phyloP scores from a whole-genome alignment of 1,140 invertebrate genomes.

The Drosophila nigrodunni region DNA sequence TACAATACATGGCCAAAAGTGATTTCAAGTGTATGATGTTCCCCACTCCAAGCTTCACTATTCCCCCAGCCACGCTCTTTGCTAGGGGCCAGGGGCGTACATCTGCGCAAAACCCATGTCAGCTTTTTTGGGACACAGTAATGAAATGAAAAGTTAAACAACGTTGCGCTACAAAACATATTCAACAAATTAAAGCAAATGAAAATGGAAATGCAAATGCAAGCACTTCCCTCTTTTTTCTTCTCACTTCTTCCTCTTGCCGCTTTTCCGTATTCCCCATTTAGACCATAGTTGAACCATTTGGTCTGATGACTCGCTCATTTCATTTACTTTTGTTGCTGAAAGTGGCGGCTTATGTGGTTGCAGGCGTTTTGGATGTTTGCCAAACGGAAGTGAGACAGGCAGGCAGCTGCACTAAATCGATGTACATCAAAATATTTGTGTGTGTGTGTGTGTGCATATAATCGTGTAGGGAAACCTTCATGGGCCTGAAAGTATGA shows the following conservation, averaged over 20 bases:
- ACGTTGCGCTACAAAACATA: constrained; percentile 36
- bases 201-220: constrained; percentile 49
- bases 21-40: constrained; percentile 57
- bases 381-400: constrained; percentile 62
- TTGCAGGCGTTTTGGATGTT: constrained; percentile 56
- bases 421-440: not conserved
- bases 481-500: not conserved
- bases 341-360: constrained; percentile 52
- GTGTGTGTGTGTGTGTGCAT: not conserved
- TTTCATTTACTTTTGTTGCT: constrained; percentile 25
- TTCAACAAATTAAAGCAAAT: constrained; percentile 56
- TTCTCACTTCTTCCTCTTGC: not conserved
- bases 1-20: constrained; percentile 49
- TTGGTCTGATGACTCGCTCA: constrained; percentile 16
- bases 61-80: constrained; percentile 8
- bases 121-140: constrained; percentile 36
- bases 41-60: not conserved
- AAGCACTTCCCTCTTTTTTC: not conserved
- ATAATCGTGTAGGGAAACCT: not conserved
- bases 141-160: constrained; percentile 74
- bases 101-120: constrained; percentile 27
- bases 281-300: not conserved
- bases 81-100: constrained; percentile 5
- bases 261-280: not conserved
- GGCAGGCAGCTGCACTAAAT: constrained; percentile 25